Base-by-base conservation (phyloP, 2,113 vertebrate genomes). In the Lontra canadensis region DNA sequence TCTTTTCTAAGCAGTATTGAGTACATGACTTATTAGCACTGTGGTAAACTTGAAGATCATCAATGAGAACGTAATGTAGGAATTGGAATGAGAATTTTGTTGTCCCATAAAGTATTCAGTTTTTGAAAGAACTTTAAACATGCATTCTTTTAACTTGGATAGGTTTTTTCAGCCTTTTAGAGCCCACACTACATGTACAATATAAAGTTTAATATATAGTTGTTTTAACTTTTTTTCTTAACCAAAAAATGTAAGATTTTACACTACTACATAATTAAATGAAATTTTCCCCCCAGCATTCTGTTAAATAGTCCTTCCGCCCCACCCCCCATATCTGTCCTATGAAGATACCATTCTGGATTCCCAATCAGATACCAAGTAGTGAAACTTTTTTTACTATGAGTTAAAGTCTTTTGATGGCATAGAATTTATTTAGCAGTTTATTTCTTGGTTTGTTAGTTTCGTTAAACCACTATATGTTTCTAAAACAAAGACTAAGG, bases 121-220 rank as follows among this genome's bases (percentile, higher is more conserved):
- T 96, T 96, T 92, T 65, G 21, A 26, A 94, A 82, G 73, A 76
- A n/a, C 96, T 86, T 59, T 96, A 94, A 83, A 96, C 39, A 52
- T 86, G 74, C 2, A 71, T 34, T 82, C 52, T 94, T 96, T 96
- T 78, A 88, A 92, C 18, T 90, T 91, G 76, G 9, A 55, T 52
- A 1, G n/a, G 26, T 93, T 88, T 86, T 55, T 57, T 6, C 57
- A 88, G 36, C 61, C 20, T 95, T 87, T 88, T 44, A 59, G 34
- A 25, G 42, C 78, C 61, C 87, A 39, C 1, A 47, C 14, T 67
- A 21, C 29, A 15, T 81, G 18, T 15, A 57, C 4, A 63, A 2
- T 81, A 69, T 88, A 88, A 92, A 92, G 69, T 81, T 95, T 23
- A 90, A 65, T 81, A 26, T 92, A 25, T 90, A 52, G 49, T 93